Percentiles rank a stretch among this genome's conserved stretches.
Evolutionary conservation across 1,140 invertebrate genomes (phyloP).

Genomic region (Ptiloglossa arizonensis): DNA sequence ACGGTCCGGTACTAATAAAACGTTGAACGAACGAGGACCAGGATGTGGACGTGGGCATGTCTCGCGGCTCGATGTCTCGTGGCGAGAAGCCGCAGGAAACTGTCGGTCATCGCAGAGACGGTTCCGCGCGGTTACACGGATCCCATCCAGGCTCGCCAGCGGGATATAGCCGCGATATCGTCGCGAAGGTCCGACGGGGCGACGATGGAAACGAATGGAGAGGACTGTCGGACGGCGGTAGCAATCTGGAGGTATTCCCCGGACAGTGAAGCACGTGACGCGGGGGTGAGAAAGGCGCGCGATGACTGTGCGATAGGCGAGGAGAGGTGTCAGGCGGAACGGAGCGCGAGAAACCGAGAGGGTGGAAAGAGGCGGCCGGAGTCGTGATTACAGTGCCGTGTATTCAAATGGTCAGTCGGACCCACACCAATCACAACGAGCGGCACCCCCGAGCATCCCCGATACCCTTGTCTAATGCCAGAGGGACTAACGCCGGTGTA

Average conservation of each 20-base stretch:
- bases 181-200: slow-evolving; percentile 57
- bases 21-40: not conserved
- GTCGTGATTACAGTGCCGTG: slow-evolving; percentile 81
- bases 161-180: too few relatives aligned
- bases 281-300: slow-evolving; percentile 73
- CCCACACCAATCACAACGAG: slow-evolving; percentile 80
- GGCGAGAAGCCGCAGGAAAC: slow-evolving; percentile 15
- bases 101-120: slow-evolving; percentile 2
- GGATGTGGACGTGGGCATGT: too few relatives aligned
- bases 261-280: slow-evolving; percentile 60
- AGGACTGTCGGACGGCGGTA: slow-evolving; percentile 58
- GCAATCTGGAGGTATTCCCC: slow-evolving; percentile 77
- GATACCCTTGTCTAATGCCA: slow-evolving; percentile 81
- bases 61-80: not conserved
- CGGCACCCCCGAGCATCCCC: slow-evolving; percentile 72
- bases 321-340: slow-evolving; percentile 64
- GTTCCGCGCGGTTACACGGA: not conserved
- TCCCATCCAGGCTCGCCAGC: not conserved
- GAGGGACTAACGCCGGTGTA: slow-evolving; percentile 71
- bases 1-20: not conserved
- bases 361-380: slow-evolving; percentile 55
- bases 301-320: slow-evolving; percentile 74
- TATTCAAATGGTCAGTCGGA: slow-evolving; percentile 81
- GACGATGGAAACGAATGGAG: slow-evolving; percentile 66
- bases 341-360: slow-evolving; percentile 58